Evolutionary conservation across 1,140 invertebrate species (phyloP), one percentile per base, ranked within the genome.

Genomic region (Cataglyphis hispanica): DNA sequence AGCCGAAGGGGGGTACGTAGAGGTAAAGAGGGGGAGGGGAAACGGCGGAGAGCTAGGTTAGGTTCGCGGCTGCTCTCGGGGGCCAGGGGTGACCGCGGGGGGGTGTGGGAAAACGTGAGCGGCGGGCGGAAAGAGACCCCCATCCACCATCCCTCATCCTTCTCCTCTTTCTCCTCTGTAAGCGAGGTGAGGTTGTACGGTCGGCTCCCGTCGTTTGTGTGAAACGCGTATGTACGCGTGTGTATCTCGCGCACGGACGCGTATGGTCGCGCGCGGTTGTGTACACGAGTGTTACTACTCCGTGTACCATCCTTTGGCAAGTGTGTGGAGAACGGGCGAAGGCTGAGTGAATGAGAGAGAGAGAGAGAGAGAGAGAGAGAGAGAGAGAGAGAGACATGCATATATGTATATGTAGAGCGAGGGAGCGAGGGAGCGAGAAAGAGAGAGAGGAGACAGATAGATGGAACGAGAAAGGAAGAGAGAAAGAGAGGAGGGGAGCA

Each of bases 51-150:
- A 76, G 77, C 85, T 81, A 88, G 89, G 89, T 90, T 90, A 90
- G 87, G 87, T 90, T 89, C 86, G 88, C 87, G 85, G 85, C 85
- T 89, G 90, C 85, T 84, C 80, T 86, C 83, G 70, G 86, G 77
- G 84, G 83, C 46, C 61, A 75, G 37, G 86, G 74, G 72, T 85
- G 88, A 84, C 70, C 70, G 81, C 76, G 63, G 40, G 86, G 85
- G 88, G 86, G 83, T 87, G 89, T 89, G 87, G 88, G 89, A 86
- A 91, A 91, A 91, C 89, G 90, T 90, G 90, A 91, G 84, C 88
- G 89, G 86, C 90, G 89, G 90, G 83, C 88, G 90, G 90, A 90
- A 91, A 91, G 90, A 89, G 87, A 91, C 77, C 70, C 50, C 74
- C 84, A 75, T 75, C 84, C 81, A 83, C 74, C 58, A 72, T 27